Evolutionary conservation across 1,140 invertebrate genomes (phyloP), one percentile per base, ranked within the genome.

Genomic region (Ooceraea biroi): DNA sequence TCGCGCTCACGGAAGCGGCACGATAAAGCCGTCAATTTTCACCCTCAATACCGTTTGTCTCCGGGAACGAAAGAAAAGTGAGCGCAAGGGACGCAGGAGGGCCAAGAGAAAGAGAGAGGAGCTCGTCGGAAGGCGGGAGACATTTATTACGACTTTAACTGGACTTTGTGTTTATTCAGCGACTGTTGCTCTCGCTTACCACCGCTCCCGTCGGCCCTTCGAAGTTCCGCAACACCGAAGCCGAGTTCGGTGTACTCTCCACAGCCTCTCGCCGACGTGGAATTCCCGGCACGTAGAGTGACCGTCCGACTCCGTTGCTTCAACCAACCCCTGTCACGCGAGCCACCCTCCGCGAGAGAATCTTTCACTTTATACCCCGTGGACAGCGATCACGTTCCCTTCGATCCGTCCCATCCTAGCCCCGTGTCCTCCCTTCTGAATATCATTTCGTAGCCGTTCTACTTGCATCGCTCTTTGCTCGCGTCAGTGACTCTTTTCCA

Each of bases 101-200:
- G 36, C 0, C 22, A 5, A 17, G 36, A 10, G 25, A 44, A 86
- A 82, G 82, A 85, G 57, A 74, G 68, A 68, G 78, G 84, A 85
- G 58, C 80, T 74, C 65, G 85, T 93, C 93, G 92, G 90, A 92
- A 93, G 90, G 89, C 89, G 90, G 89, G 88, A 92, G 93, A 94
- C 93, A 93, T 94, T 94, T 94, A 94, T 94, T 94, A 93, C 93
- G 93, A 93, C 93, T 93, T 93, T 92, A 93, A 94, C 93, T 88
- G 93, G 93, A 94, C 93, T 94, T 94, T 94, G 92, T 94, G 92
- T 94, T 94, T 94, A 94, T 94, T 94, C 93, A 93, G 92, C 92
- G 92, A 93, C 92, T 94, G 92, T 94, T 93, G 92, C 92, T 92
- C 89, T 88, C 88, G 83, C 89, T 88, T 86, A 86, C 84, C 78